Evolutionary conservation across 1,140 invertebrate genomes (phyloP).

Genomic region (Drosophila subobscura): DNA sequence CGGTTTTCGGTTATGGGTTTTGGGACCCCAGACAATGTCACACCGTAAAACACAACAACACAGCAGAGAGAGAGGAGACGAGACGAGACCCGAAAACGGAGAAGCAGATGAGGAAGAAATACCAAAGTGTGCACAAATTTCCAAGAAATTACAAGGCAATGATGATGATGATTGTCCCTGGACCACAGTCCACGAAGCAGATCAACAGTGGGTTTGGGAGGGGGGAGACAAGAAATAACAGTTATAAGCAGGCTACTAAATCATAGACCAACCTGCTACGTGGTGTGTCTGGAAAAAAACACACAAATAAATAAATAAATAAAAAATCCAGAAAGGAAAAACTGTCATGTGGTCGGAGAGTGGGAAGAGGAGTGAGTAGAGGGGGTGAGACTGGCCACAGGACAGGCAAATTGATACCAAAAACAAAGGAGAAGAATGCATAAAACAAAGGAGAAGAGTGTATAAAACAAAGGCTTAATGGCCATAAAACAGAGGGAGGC

Average conservation of each 20-base stretch:
- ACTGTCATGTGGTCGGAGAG: slow-evolving; percentile 53
- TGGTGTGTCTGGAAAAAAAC: slow-evolving; percentile 62
- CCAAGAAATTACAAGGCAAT: slow-evolving; percentile 76
- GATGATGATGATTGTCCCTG: slow-evolving; percentile 38
- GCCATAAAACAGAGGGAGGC: slow-evolving; percentile 56
- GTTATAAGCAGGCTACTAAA: slow-evolving; percentile 79
- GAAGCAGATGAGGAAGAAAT: slow-evolving; percentile 70
- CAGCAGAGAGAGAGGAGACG: no score
- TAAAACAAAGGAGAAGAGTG: slow-evolving; percentile 51
- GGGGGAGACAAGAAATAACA: slow-evolving; percentile 37
- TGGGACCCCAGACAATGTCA: slow-evolving; percentile 72
- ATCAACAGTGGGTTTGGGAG: slow-evolving; percentile 28
- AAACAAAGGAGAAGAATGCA: slow-evolving; percentile 46
- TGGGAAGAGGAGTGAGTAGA: background rate
- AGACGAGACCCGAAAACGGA: slow-evolving; percentile 20
- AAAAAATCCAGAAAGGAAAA: slow-evolving; percentile 50
- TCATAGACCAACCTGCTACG: slow-evolving; percentile 80
- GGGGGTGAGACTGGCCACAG: slow-evolving; percentile 32
- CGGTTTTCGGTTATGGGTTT: slow-evolving; percentile 6
- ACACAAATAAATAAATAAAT: slow-evolving; percentile 60
- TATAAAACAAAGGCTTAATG: slow-evolving; percentile 70
- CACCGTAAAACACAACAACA: slow-evolving; percentile 65
- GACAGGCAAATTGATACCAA: slow-evolving; percentile 74
- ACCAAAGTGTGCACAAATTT: slow-evolving; percentile 83
- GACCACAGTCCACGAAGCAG: slow-evolving; percentile 54